Evolutionary conservation across 2,797 vertebrate genomes (phyloP), one percentile per base, ranked within the genome.

Genomic region (Arremon aurantiirostris): DNA sequence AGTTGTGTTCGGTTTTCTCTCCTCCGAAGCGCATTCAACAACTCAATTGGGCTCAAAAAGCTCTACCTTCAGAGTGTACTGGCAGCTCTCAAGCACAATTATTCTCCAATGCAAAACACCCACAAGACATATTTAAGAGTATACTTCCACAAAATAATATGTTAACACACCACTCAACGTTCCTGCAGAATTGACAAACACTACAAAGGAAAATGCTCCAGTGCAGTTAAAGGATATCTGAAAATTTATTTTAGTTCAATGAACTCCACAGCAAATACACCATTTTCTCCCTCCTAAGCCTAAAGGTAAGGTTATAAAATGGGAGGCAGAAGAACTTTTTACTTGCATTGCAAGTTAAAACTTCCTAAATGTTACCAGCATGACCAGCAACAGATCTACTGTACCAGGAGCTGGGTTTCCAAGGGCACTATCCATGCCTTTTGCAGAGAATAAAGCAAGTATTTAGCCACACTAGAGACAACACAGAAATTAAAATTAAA

Each of bases 21-120:
- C 94, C 81, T 82, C 47, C 64, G 34, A 97, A 97, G 77, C n/a
- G 28, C 71, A 94, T 79, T 95, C 78, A 84, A 49, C 71, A 96
- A 92, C 87, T 76, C 76, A 94, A 94, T 94, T 86, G 96, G 96
- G 91, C 46, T 39, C 81, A 76, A 89, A 95, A 84, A 75, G 41
- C 80, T 86, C 90, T 82, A 90, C 72, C 53, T 93, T 57, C 77
- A 65, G 26, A 81, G 42, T 78, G 82, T 39, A 75, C 34, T 73
- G 82, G 89, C 44, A 94, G 66, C 57, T 86, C 86, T 89, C 79
- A 92, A 89, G 78, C 41, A 70, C 42, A 64, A 89, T 82, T 87
- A 75, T 78, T 95, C 70, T 93, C 57, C 89, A 88, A 50, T 34
- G 69, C 28, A 87, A 82, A 76, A 80, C 32, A 91, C 49, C 41